Conservation (phyloP, 23 tunicate genomes). For the Styela clava region DNA sequence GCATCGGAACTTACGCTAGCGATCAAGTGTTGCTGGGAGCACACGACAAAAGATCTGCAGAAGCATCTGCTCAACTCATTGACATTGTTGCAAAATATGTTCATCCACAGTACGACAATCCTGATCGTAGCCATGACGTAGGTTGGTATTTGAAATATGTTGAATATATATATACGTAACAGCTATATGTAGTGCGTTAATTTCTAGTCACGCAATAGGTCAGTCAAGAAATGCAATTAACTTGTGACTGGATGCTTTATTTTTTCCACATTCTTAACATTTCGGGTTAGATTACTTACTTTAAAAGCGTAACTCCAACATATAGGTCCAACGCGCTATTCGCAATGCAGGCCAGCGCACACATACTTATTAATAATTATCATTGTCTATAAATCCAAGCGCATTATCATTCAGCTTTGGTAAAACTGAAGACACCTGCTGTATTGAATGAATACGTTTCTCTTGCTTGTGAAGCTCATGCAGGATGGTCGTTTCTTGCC, state of each 20-base stretch:
- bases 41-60: conserved; percentile 43
- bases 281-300: too few relatives aligned
- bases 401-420: too few relatives aligned
- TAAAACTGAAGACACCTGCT: conserved; percentile 61
- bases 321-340: too few relatives aligned
- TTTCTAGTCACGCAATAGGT: too few relatives aligned
- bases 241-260: too few relatives aligned
- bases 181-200: too few relatives aligned
- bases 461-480: conserved; percentile 75
- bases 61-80: conserved; percentile 44
- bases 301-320: too few relatives aligned
- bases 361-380: too few relatives aligned
- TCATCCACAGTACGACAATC: conserved; percentile 67
- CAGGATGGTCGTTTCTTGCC: conserved; percentile 67
- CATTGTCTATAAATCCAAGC: too few relatives aligned
- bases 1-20: conserved; percentile 79
- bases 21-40: conserved; percentile 65
- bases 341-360: too few relatives aligned
- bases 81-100: conserved; percentile 40
- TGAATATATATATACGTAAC: neutral
- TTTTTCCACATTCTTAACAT: too few relatives aligned
- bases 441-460: conserved; percentile 56
- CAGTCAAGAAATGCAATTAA: too few relatives aligned
- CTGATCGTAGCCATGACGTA: conserved; percentile 72
- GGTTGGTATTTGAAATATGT: conserved; percentile 24